These are phyloP conservation scores for Trachymyrmex septentrionalis DNA, from an alignment of 1,140 invertebrate species.

Conservation along the genomic window DNA sequence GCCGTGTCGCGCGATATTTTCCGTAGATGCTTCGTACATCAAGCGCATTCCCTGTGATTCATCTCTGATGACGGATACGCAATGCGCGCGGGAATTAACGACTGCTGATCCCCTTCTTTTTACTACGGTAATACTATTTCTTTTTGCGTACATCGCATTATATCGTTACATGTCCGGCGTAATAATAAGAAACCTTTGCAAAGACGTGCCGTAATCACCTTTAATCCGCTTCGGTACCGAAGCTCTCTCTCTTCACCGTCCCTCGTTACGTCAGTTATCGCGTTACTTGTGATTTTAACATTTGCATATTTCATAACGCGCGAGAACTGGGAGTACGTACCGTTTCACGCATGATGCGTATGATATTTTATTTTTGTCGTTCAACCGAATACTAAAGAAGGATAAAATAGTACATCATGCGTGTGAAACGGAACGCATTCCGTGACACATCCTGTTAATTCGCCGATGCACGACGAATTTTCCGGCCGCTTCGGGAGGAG, in stretches of 20 bases:
- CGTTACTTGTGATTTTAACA: constrained; percentile 7
- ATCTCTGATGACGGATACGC: background rate
- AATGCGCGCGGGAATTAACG: background rate
- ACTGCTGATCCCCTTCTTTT: background rate
- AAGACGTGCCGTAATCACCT: background rate
- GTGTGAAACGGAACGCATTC: too few relatives aligned
- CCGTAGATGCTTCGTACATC: background rate
- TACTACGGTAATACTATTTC: background rate
- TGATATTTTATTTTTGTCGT: too few relatives aligned
- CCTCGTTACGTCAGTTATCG: constrained; percentile 27
- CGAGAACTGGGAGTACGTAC: too few relatives aligned
- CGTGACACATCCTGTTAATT: background rate
- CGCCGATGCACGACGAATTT: background rate
- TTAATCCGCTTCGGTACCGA: background rate
- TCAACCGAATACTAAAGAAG: too few relatives aligned
- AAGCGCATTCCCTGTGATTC: background rate
- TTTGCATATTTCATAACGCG: constrained; percentile 27
- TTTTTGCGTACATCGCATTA: background rate
- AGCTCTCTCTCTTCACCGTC: background rate
- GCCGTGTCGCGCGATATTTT: background rate
- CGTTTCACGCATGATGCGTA: too few relatives aligned
- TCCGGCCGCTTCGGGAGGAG: background rate
- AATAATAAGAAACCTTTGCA: constrained; percentile 27
- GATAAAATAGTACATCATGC: too few relatives aligned
- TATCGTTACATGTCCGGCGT: background rate